These are phyloP conservation scores for Ibycter americanus DNA, from an alignment of 2,797 vertebrate species.

Conservation along the genomic window DNA sequence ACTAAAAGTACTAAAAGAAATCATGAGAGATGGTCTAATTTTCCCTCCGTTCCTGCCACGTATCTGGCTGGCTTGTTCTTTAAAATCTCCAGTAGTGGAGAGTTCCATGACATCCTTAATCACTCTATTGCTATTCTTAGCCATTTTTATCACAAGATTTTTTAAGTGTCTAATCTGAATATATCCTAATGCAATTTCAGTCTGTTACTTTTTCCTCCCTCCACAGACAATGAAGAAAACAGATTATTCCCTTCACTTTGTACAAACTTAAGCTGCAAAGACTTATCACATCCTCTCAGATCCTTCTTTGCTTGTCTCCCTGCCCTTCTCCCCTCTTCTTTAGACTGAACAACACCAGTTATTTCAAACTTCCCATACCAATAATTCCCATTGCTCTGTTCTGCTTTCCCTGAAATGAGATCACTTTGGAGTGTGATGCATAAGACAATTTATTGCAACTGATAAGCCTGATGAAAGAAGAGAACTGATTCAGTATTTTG, in stretches of 20 bases:
- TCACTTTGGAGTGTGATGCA: not conserved
- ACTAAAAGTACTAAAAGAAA: not conserved
- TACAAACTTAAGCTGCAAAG: not conserved
- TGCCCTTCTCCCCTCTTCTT: not conserved
- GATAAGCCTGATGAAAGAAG: not conserved
- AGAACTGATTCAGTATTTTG: not conserved
- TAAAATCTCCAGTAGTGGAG: not conserved
- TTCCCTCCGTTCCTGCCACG: not conserved
- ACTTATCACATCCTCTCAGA: not conserved
- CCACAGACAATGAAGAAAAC: not conserved
- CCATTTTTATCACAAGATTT: not conserved
- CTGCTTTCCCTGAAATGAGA: not conserved
- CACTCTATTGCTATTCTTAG: not conserved
- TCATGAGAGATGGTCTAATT: not conserved
- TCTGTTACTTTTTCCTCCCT: not conserved
- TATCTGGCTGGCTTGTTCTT: not conserved
- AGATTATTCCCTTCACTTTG: not conserved
- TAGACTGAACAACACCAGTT: not conserved
- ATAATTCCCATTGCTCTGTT: not conserved
- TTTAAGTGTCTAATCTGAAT: not conserved
- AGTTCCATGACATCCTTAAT: not conserved
- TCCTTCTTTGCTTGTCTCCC: not conserved
- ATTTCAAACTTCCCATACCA: not conserved
- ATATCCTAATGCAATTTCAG: not conserved
- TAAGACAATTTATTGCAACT: not conserved